Base-by-base conservation (phyloP, 2,888 invertebrate species). In the Orthosia cruda region DNA sequence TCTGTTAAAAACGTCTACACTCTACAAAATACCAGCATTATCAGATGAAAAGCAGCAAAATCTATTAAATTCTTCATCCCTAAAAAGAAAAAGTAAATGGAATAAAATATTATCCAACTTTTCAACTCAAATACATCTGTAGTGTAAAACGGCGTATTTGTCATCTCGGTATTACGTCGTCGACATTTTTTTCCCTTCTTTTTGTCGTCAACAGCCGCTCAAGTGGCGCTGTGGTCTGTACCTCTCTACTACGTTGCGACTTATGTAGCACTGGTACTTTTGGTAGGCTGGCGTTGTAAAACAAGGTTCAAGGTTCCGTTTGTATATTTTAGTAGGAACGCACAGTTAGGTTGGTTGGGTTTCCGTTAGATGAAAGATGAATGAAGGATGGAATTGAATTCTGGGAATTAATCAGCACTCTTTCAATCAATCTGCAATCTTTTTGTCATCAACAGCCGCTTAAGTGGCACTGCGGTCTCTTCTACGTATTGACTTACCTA, bases 181-280 rank as follows among this genome's bases (percentile, higher is more conserved):
- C 79, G 85, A 85, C 83, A 83, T 87, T 87, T 87, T 77, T 76
- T 87, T 70, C 80, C 80, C 79, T 81, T 52, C 71, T 76, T 78
- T 85, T 86, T 81, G 77, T 83, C 81, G 85, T 89, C 87, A 87
- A 89, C 88, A 79, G 83, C 78, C 85, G 85, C 86, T 84, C 73
- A 87, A 88, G 82, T 84, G 85, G 86, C 80, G 85, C 84, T 75
- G 84, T 81, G 74, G 77, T 79, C 78, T 77, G 40, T 40, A 40
- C 7, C 40, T 40, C 9, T 40, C 67, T 84, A 80, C 75, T 82
- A 71, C 57, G 71, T 85, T 81, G 54, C 55, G 71, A 85, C 85
- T 87, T 40, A 40, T 85, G 85, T 90, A 88, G 85, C 85, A 72
- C 71, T 85, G 69, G 82, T 86, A 74, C 86, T 71, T 82, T 85